Evolutionary conservation across 2,113 vertebrate species (phyloP), one percentile per base, ranked within the genome.

Genomic region (Gymnarchus niloticus): DNA sequence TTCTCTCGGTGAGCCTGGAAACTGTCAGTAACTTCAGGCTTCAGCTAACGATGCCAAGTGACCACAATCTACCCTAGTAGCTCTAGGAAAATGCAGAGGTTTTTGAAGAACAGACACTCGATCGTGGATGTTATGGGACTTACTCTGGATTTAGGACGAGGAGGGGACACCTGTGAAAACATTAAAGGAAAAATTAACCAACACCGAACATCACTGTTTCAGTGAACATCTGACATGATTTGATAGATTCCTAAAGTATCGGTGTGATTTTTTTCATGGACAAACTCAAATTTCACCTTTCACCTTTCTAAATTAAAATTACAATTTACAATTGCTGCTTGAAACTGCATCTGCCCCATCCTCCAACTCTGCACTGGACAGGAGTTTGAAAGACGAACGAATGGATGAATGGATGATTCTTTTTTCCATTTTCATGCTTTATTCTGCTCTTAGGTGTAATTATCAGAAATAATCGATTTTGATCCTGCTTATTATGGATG

Each of bases 131-230:
- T 25, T 12, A 49, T 0, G 21, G n/a, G 78, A 93, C 94, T 94
- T 89, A 95, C 94, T 93, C 91, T 94, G 86, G 94, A 95, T 91
- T 94, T 95, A 86, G 94, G 93, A 88, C 88, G 93, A 92, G 94
- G 94, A 89, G 94, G 92, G 83, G 94, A 93, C 78, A 92, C 93
- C 94, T 95, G 90, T 87, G 88, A 52, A 59, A 85, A 89, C 83
- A 90, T 89, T 82, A 81, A 88, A 87, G 86, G 81, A 28, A 87
- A 76, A 61, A 82, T 86, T 84, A 61, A 46, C 48, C 49, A 33
- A 17, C 33, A 19, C 12, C 28, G 9, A 65, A 33, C 28, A 54
- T 56, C 23, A 23, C 5, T 83, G 78, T 12, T 0, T 19, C 57
- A 77, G 41, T 81, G 6, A 69, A 37, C 5, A 25, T n/a, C 25